Evolutionary conservation across 2,797 vertebrate species (phyloP), one percentile per base, ranked within the genome.

Genomic region (Neosilurus hyrtlii): DNA sequence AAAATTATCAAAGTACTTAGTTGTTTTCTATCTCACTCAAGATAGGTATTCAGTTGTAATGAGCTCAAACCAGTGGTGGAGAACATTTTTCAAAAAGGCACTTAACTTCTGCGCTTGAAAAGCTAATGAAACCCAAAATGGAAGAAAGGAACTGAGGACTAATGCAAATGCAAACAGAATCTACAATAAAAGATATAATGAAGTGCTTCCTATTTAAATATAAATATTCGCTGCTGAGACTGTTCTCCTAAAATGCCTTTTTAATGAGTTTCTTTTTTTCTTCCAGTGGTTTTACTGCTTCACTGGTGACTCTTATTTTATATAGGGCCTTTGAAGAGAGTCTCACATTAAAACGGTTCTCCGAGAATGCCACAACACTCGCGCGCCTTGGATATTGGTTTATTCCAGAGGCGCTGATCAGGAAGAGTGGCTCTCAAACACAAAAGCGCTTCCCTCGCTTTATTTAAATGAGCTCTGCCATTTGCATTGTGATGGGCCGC

Each of bases 341-440:
- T 95, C 94, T 90, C 94, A 95, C 94, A 97, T 97, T 98, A 97
- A 97, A 88, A 95, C 96, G 94, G 92, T 94, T 95, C 95, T 95
- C 96, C 94, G 95, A 94, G 97, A 98, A 98, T 97, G 97, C 97
- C 97, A 98, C 97, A 97, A 97, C 97, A 97, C 95, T 93, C 96
- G 93, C 93, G 95, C 94, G 96, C 91, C 96, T 95, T 97, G 96
- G 96, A 98, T 97, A 99, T 99, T 98, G 97, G 97, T 98, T 99
- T 97, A 98, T 99, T 99, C 97, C 97, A 99, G 96, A 97, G 93
- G 96, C 97, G 97, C 96, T 99, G 97, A 99, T 99, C 97, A 99
- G 98, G 98, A 99, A 99, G 97, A 99, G 96, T 97, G 97, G 96
- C 97, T 99, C 95, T 97, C 97, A 98, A 87, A 98, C 96, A 97